Evolutionary conservation across 2,113 vertebrate species (phyloP).

Genomic region (Pituophis catenifer): DNA sequence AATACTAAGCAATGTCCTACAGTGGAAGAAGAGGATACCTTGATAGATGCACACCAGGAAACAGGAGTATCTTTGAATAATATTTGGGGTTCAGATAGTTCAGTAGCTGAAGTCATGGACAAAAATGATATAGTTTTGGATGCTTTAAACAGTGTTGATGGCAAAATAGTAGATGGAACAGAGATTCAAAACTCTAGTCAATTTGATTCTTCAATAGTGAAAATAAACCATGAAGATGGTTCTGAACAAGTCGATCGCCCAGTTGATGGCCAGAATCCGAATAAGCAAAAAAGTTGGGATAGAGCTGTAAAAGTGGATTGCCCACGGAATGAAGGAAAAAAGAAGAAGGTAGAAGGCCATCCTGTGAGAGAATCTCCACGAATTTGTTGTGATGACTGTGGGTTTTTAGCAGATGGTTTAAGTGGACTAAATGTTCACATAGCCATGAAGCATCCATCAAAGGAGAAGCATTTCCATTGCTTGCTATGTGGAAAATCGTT

Average conservation of each 20-base stretch:
- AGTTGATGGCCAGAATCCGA: conserved; percentile 55
- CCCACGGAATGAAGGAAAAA: conserved; percentile 62
- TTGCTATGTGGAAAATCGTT: conserved; percentile 96
- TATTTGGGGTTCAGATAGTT: conserved; percentile 66
- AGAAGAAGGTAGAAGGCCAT: conserved; percentile 67
- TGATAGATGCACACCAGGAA: conserved; percentile 65
- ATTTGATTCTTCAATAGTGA: conserved; percentile 90
- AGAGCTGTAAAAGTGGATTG: conserved; percentile 50
- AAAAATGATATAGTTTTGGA: conserved; percentile 66
- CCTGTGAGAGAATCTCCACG: conserved; percentile 65
- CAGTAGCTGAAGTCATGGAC: conserved; percentile 60
- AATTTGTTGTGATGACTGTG: conserved; percentile 94
- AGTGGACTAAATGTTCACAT: conserved; percentile 97
- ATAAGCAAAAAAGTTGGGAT: conserved; percentile 45
- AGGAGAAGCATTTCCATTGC: conserved; percentile 96
- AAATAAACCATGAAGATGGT: conserved; percentile 75
- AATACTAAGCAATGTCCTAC: conserved; percentile 38
- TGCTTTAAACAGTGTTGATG: conserved; percentile 59
- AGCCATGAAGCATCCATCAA: conserved; percentile 96
- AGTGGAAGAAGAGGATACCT: conserved; percentile 52
- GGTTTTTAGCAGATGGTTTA: conserved; percentile 93
- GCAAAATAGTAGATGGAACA: conserved; percentile 57
- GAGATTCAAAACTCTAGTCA: conserved; percentile 56
- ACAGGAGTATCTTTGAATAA: conserved; percentile 64
- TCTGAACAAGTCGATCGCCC: conserved; percentile 58